Evolutionary conservation across 2,888 invertebrate genomes (phyloP).

Genomic region (Mesochorus sp.): DNA sequence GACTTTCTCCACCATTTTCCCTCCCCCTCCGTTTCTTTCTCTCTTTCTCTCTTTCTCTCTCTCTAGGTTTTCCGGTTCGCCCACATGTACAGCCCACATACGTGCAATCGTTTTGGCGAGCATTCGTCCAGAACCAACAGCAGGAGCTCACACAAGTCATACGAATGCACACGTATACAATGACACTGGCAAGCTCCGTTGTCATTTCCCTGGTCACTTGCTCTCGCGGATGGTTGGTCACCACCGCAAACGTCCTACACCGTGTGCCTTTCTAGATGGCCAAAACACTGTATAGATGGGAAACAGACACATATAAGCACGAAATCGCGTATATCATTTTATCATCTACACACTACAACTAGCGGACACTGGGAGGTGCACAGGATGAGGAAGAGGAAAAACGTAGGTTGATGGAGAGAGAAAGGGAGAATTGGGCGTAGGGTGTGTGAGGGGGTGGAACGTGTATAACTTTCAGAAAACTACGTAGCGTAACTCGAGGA

Average conservation of each 20-base stretch:
- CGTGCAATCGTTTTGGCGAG: conserved; percentile 34
- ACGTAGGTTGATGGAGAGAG: not conserved
- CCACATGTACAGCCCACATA: conserved; percentile 37
- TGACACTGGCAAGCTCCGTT: conserved; percentile 40
- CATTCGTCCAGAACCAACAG: conserved; percentile 33
- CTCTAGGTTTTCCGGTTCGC: conserved; percentile 37
- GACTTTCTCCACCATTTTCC: not conserved
- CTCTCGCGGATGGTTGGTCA: conserved; percentile 38
- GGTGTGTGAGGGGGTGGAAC: not conserved
- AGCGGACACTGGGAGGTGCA: conserved; percentile 23
- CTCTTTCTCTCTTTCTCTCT: conserved; percentile 6
- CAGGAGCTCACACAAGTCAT: conserved; percentile 24
- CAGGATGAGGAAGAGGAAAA: conserved; percentile 17
- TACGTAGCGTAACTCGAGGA: not conserved
- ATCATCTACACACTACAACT: conserved; percentile 51
- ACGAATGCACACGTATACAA: not conserved
- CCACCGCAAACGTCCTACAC: not conserved
- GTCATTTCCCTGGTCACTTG: conserved; percentile 37
- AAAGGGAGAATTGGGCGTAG: not conserved
- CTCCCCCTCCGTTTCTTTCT: conserved; percentile 6
- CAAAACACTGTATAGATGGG: not conserved
- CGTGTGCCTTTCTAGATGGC: not conserved
- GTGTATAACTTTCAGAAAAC: not conserved
- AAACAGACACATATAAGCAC: conserved; percentile 7
- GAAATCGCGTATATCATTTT: conserved; percentile 59